Percentiles rank a stretch among this genome's conserved stretches.
phyloP scores from a whole-genome alignment of 64 coral and sea anemone species.

The Astreopora myriophthalma region DNA sequence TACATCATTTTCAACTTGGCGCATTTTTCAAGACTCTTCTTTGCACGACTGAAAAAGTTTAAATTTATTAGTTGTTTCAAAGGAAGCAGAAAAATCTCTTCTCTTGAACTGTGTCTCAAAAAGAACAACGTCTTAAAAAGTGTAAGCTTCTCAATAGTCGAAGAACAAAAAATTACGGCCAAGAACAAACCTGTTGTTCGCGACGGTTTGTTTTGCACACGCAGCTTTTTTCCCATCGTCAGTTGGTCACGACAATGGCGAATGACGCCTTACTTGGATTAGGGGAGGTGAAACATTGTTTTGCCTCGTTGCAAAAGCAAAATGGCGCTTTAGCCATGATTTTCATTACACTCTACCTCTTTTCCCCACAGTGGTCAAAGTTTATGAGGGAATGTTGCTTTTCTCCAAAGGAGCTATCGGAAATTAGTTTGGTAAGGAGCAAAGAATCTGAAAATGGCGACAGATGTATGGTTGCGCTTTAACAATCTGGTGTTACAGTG shows the following conservation, averaged over 20 bases:
- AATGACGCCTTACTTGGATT: not conserved
- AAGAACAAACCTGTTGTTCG: not conserved
- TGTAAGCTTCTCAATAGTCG: not conserved
- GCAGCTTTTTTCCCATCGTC: slow-evolving; percentile 9
- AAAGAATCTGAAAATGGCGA: slow-evolving; percentile 8
- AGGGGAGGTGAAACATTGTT: not conserved
- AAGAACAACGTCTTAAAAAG: not conserved
- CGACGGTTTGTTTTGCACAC: slow-evolving; percentile 2
- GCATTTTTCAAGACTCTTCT: not conserved
- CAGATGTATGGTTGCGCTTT: not conserved
- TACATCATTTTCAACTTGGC: not conserved
- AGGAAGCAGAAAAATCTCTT: not conserved
- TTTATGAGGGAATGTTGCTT: not conserved
- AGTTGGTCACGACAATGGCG: not conserved
- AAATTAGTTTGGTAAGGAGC: not conserved
- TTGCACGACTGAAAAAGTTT: not conserved
- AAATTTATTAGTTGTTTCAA: not conserved
- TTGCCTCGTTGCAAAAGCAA: not conserved
- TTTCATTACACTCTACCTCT: not conserved
- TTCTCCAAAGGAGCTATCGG: not conserved
- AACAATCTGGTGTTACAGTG: not conserved
- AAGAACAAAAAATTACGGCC: not conserved
- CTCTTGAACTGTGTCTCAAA: too few species aligned
- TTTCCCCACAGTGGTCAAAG: not conserved
- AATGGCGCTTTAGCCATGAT: not conserved